Base-by-base conservation (phyloP, 1,140 invertebrate genomes). In the Telenomus remus region DNA sequence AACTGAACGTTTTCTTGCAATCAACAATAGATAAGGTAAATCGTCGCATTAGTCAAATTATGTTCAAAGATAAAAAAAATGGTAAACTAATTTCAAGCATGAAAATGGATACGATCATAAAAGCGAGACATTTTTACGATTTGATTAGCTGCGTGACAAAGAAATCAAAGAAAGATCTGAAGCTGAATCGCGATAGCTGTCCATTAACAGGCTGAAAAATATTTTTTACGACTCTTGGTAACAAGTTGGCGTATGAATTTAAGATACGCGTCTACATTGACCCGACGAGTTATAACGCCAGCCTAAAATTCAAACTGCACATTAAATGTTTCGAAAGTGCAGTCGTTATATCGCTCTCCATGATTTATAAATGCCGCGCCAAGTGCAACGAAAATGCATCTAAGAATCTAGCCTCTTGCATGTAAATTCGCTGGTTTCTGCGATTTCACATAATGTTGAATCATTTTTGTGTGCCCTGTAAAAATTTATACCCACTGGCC, bases 321-420 rank as follows among this genome's bases (percentile, higher is more conserved):
- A 50, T 70, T 60, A 63, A 63, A 71, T 61, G 50, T 63, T 71
- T 71, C 66, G 55, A 70, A 56, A 70, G 66, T 50, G 19, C 11
- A 61, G 19, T 11, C 46, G 57, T 70, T 61, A 61, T 49, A 70
- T 47, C 44, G 49, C 51, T 10, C 39, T 53, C 9, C n/a, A 55
- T 55, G 57, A 70, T 71, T 71, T 63, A 63, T 55, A 63, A 63
- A 71, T 56, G 51, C 49, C 43, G 56, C 49, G 43, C 50, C 33
- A 27, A 57, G 53, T 33, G 19, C 1, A 35, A 27, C 39, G 56
- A 71, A 71, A 71, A 63, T 63, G 39, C 35, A 19, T 50, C 56
- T 56, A 49, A 57, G 15, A 71, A 50, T 51, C 44, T 44, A 63
- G 37, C 37, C 9, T n/a, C n/a, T 39, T n/a, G n/a, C n/a, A 39